Base-by-base conservation (phyloP, 2,888 invertebrate genomes). In the Drosophila kambysellisi region DNA sequence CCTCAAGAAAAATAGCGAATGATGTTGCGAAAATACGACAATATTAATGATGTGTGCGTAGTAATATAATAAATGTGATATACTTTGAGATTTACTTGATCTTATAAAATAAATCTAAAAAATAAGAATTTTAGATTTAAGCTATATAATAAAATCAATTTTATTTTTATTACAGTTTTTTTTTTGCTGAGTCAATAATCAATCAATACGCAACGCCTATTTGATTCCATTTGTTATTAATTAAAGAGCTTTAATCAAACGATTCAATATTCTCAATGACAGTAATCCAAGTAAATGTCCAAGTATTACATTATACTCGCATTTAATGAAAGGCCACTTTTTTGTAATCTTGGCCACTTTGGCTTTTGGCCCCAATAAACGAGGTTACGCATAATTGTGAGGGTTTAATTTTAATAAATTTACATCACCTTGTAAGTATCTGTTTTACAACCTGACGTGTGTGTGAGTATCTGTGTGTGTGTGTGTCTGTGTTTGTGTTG, bases 381-480 rank as follows among this genome's bases (percentile, higher is more conserved):
- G 70, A 86, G 87, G 87, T 59, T 75, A 72, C 74, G 87, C 89
- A 83, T 79, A 76, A 88, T 79, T 81, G 74, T 75, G 72, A 71
- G 86, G 70, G 70, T 62, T 86, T 79, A 81, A 83, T 81, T 83
- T 85, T 74, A 83, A 84, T 88, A 86, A 75, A 86, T 86, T 81
- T 74, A 52, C 71, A 75, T 61, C 70, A 74, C 88, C 74, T 76
- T 70, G 68, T 63, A 54, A 48, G 53, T 76, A 67, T 61, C 79
- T 61, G 63, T 66, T 53, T 57, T 41, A 25, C 61, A 60, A 37
- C 29, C 43, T 54, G 35, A 20, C 12, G n/a, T 53, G 52, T 51
- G 37, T 58, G 35, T 51, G 20, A 8, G 41, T 17, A 25, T 43
- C 25, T 60, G 39, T 62, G 48, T 41, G 64, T 37, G 9, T 50